phyloP scores from a whole-genome alignment of 2,113 vertebrate genomes.

The Actenoides hombroni region DNA sequence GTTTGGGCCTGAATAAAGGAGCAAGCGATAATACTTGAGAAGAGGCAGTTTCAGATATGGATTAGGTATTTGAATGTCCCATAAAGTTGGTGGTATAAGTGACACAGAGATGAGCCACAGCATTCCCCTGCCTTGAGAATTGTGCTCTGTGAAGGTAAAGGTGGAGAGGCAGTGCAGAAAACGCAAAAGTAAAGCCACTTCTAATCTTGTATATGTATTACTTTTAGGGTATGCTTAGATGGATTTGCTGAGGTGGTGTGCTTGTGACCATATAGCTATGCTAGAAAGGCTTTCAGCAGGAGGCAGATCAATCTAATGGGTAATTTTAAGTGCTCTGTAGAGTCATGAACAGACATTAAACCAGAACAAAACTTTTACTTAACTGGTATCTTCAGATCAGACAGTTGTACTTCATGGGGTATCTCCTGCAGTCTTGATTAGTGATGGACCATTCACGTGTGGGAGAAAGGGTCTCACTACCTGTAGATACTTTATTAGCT shows the following conservation, averaged over 20 bases:
- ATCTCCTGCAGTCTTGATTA: neutral
- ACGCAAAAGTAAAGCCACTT: neutral
- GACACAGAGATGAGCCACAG: neutral
- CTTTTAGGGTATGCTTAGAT: neutral
- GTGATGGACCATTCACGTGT: neutral
- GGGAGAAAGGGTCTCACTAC: neutral
- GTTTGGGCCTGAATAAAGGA: neutral
- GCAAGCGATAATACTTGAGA: rapidly evolving
- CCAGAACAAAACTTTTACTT: neutral
- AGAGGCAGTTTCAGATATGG: neutral
- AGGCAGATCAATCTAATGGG: neutral
- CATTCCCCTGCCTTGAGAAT: neutral
- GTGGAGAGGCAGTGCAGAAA: neutral
- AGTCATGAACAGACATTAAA: neutral
- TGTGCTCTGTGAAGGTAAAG: neutral
- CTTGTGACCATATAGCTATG: neutral
- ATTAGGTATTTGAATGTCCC: neutral
- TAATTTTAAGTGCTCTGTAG: neutral
- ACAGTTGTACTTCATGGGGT: neutral
- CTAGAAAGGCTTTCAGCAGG: neutral
- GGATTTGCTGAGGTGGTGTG: neutral
- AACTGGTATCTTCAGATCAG: neutral
- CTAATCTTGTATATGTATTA: neutral
- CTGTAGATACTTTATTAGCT: neutral
- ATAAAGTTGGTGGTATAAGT: neutral